Conservation (phyloP, 2,113 vertebrate genomes). For the Seriola dumerili region DNA sequence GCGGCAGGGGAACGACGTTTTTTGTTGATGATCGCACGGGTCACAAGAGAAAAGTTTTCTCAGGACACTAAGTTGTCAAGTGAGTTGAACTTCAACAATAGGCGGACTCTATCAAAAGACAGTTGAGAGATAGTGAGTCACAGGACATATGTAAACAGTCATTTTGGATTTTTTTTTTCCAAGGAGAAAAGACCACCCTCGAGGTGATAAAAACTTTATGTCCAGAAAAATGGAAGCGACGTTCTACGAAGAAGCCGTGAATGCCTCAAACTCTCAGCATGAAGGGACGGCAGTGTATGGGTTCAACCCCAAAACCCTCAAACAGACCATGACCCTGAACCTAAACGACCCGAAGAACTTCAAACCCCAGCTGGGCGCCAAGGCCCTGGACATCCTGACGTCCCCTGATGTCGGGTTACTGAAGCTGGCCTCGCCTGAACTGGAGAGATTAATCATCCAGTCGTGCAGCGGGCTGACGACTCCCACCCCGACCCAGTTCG, state of each 20-base stretch:
- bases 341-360: conserved; percentile 94
- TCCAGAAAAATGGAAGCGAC: conserved; percentile 97
- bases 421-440: conserved; percentile 95
- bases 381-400: conserved; percentile 92
- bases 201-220: conserved; percentile 85
- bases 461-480: conserved; percentile 95
- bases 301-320: conserved; percentile 93
- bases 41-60: conserved; percentile 75
- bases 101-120: conserved; percentile 55
- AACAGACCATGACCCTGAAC: conserved; percentile 95
- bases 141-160: conserved; percentile 52
- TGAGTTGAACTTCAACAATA: conserved; percentile 79
- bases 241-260: conserved; percentile 96
- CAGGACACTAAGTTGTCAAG: conserved; percentile 80
- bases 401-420: conserved; percentile 95
- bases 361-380: conserved; percentile 92
- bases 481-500: conserved; percentile 92
- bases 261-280: conserved; percentile 88
- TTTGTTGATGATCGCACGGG: conserved; percentile 35
- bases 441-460: conserved; percentile 96
- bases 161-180: conserved; percentile 22
- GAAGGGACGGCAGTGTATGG: conserved; percentile 88
- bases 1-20: conserved; percentile 24
- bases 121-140: conserved; percentile 9
- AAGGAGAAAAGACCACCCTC: conserved; percentile 9